These are phyloP conservation scores for Xanthorhoe spadicearia DNA, from an alignment of 2,888 invertebrate genomes.

Conservation along the genomic window DNA sequence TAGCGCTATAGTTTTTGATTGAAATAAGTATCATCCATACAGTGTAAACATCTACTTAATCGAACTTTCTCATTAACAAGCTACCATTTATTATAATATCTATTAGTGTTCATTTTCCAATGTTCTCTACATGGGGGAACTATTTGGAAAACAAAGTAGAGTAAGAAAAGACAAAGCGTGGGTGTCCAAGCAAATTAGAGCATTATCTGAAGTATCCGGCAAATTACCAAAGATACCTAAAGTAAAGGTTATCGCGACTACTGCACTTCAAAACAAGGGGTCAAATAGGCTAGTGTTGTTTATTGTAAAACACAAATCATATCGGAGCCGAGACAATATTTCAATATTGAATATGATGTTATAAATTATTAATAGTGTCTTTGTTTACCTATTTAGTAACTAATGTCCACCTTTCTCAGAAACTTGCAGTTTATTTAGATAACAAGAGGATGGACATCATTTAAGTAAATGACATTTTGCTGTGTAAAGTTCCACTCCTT, in stretches of 20 bases:
- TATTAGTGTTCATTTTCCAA: no score
- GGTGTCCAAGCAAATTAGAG: slow-evolving; percentile 57
- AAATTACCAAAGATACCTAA: slow-evolving; percentile 70
- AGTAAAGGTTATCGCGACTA: slow-evolving; percentile 66
- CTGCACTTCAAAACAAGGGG: slow-evolving; percentile 60
- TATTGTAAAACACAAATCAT: slow-evolving; percentile 45
- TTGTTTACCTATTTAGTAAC: slow-evolving; percentile 19
- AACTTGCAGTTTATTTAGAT: slow-evolving; percentile 13
- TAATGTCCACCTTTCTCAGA: slow-evolving; percentile 5
- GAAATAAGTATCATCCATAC: no score
- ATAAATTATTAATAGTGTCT: slow-evolving; percentile 41
- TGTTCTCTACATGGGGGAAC: no score
- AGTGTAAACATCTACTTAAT: no score
- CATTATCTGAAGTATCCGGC: slow-evolving; percentile 71
- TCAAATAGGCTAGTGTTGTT: slow-evolving; percentile 60
- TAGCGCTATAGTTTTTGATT: no score
- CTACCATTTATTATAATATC: no score
- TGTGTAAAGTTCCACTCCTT: not conserved
- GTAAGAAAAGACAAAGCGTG: slow-evolving; percentile 38
- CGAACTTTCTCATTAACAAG: no score
- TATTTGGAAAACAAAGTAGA: not conserved
- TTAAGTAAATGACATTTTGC: not conserved
- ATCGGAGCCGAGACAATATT: slow-evolving; percentile 48
- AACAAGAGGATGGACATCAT: not conserved
- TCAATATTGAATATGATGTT: slow-evolving; percentile 50